Evolutionary conservation across 2,113 vertebrate species (phyloP), one percentile per base, ranked within the genome.

Genomic region (Noturus placidus): DNA sequence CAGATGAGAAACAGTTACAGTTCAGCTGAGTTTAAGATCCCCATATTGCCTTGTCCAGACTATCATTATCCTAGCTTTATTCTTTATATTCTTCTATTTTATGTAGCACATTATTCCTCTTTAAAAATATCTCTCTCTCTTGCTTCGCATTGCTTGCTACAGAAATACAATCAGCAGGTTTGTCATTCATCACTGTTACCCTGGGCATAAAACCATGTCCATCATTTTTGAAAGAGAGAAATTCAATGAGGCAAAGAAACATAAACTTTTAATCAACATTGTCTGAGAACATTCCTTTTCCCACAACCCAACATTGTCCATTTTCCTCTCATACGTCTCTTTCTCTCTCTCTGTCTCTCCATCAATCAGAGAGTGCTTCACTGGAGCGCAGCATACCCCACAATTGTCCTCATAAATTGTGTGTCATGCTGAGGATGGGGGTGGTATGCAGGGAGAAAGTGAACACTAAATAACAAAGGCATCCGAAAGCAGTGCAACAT

Each of bases 371-470:
- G 90, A 92, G 93, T 90, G 94, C 94, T 95, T 92, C 93, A 93
- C 56, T 92, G 93, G 91, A 95, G 94, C 94, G 79, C 89, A 85
- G 91, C 91, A 65, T 90, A 92, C 93, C 92, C 74, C 85, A 91
- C 94, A 91, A 96, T 96, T 96, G 95, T 96, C 94, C 94, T 95
- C 96, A 95, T 96, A 96, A 96, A 96, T 96, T 96, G 93, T 93
- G 91, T 89, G 91, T 90, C 89, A 87, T 86, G 61, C 86, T 84
- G 81, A 88, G 87, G 90, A 88, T 88, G 94, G 91, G 91, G 92
- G 92, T 91, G 77, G 94, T 91, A 82, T 90, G 90, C 93, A 91
- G 93, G 87, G 93, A 93, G 93, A 95, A 95, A 96, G 93, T 95
- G 94, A 95, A 94, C 95, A 95, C 94, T 96, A 96, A 96, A 96